Evolutionary conservation across 2,797 vertebrate species (phyloP).

Genomic region (Channa striata): DNA sequence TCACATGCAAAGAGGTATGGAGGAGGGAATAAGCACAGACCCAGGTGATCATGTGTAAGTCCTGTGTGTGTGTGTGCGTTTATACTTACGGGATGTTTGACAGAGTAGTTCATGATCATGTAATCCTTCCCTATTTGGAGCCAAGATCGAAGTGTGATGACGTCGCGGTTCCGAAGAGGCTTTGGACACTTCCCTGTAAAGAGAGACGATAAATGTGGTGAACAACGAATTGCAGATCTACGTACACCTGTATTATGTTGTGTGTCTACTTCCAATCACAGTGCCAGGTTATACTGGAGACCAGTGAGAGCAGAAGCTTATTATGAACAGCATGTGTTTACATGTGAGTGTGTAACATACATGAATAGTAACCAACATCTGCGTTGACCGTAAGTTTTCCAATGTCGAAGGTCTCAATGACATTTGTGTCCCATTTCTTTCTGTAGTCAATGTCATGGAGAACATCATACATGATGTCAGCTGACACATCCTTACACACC

Average conservation of each 20-base stretch:
- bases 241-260: not conserved
- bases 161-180: slow-evolving; percentile 93
- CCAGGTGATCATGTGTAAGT: not conserved
- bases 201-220: slow-evolving; percentile 8
- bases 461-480: slow-evolving; percentile 93
- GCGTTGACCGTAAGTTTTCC: slow-evolving; percentile 95
- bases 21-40: not conserved
- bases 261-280: slow-evolving; percentile 2
- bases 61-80: not conserved
- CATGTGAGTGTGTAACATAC: slow-evolving; percentile 73
- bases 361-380: slow-evolving; percentile 93
- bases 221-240: slow-evolving; percentile 7
- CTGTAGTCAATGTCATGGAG: slow-evolving; percentile 96
- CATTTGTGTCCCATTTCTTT: slow-evolving; percentile 94
- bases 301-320: not conserved
- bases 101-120: slow-evolving; percentile 99
- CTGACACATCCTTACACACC: slow-evolving; percentile 89
- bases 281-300: slow-evolving; percentile 15
- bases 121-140: slow-evolving; percentile 93
- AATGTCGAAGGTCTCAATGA: slow-evolving; percentile 97
- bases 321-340: slow-evolving; percentile 1
- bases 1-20: not conserved
- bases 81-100: slow-evolving; percentile 91
- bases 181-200: slow-evolving; percentile 93
- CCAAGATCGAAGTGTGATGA: slow-evolving; percentile 96